phyloP scores from a whole-genome alignment of 2,888 invertebrate species.

The Parnassius mnemosyne region DNA sequence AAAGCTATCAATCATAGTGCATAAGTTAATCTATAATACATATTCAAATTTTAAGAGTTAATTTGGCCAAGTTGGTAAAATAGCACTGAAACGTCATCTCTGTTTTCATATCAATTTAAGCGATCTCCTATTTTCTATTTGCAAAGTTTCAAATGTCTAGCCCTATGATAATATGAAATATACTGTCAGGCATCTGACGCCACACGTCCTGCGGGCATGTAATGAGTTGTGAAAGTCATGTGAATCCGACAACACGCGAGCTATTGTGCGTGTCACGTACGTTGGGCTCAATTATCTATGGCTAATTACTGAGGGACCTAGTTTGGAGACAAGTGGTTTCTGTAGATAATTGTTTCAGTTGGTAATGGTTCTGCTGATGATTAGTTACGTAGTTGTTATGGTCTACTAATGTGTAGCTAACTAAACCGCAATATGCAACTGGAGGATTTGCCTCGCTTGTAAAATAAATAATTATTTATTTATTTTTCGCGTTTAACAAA shows the following conservation, averaged over 20 bases:
- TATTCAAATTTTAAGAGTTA: too few species aligned
- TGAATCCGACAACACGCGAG: conserved; percentile 52
- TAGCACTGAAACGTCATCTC: too few species aligned
- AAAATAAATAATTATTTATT: too few species aligned
- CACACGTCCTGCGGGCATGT: conserved; percentile 56
- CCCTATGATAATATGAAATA: not conserved
- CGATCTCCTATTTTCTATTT: too few species aligned
- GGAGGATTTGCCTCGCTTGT: too few species aligned
- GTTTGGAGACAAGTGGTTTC: conserved; percentile 38
- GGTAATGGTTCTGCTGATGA: conserved; percentile 8
- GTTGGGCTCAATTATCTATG: conserved; percentile 56
- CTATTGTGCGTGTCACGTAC: conserved; percentile 61
- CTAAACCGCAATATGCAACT: too few species aligned
- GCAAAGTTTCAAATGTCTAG: not conserved
- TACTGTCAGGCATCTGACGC: conserved; percentile 38
- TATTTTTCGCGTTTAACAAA: too few species aligned
- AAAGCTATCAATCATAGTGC: too few species aligned
- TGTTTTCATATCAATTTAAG: too few species aligned
- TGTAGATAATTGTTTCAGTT: conserved; percentile 14
- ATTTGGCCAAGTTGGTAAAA: too few species aligned
- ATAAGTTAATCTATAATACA: too few species aligned
- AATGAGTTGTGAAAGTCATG: conserved; percentile 71
- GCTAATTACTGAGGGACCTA: conserved; percentile 55
- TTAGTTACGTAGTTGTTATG: conserved; percentile 8
- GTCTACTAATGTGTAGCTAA: conserved; percentile 42